Evolutionary conservation across 2,797 vertebrate species (phyloP).

Genomic region (Fistularia commersonii): DNA sequence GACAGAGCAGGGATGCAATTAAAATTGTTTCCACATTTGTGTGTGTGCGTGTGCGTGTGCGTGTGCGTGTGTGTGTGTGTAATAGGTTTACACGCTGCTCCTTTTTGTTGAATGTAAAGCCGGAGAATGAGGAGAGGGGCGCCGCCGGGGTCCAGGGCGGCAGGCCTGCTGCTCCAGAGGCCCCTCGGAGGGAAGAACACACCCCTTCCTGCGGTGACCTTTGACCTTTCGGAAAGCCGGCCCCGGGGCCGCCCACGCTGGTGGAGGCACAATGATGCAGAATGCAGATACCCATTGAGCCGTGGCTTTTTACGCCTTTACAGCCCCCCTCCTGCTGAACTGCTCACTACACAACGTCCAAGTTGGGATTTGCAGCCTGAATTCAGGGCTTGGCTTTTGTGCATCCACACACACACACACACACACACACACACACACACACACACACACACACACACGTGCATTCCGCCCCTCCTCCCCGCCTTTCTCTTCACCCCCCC

Average conservation of each 20-base stretch:
- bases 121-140: conserved; percentile 6
- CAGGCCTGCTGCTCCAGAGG: conserved; percentile 30
- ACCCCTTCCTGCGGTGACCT: conserved; percentile 60
- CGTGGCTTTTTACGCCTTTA: conserved; percentile 66
- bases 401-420: conserved; percentile 40
- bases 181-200: conserved; percentile 53
- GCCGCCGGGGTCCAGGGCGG: conserved; percentile 9
- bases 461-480: conserved; percentile 3
- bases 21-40: conserved; percentile 20
- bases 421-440: conserved; percentile 40
- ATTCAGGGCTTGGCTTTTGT: conserved; percentile 71
- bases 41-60: conserved; percentile 5
- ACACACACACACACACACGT: conserved; percentile 36
- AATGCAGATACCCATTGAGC: conserved; percentile 66
- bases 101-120: conserved; percentile 18
- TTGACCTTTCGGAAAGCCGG: conserved; percentile 61
- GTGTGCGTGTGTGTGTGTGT: conserved; percentile 8
- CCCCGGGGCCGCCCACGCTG: conserved; percentile 54
- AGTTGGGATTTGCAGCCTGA: conserved; percentile 69
- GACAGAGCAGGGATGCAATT: conserved; percentile 13
- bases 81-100: conserved; percentile 19
- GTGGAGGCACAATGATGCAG: conserved; percentile 63
- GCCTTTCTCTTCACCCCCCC: not conserved
- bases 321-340: conserved; percentile 47
- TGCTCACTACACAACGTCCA: conserved; percentile 42